Conservation (phyloP, 2,113 vertebrate species). For the Eulacestoma nigropectus region DNA sequence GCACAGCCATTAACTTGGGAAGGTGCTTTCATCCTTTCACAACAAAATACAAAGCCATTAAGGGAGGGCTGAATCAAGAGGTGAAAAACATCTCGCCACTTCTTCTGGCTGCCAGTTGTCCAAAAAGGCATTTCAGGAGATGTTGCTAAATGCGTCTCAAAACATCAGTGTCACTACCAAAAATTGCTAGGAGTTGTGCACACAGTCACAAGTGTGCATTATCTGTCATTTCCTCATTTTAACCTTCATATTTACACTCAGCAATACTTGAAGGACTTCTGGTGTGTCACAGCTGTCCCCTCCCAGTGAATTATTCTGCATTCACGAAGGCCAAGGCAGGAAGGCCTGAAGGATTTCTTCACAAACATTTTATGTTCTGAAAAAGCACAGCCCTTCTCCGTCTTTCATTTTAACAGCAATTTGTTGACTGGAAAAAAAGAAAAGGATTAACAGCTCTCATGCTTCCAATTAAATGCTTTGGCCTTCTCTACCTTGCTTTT, state of each 20-base stretch:
- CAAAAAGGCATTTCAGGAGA: neutral
- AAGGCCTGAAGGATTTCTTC: neutral
- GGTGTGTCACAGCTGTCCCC: neutral
- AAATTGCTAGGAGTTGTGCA: neutral
- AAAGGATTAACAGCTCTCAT: constrained; percentile 8
- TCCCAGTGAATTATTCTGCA: neutral
- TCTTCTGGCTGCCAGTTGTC: neutral
- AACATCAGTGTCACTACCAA: neutral
- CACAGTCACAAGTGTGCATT: neutral
- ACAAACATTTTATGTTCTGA: neutral
- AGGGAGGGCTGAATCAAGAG: neutral
- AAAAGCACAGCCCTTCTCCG: neutral
- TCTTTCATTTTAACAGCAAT: constrained; percentile 27
- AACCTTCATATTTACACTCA: neutral
- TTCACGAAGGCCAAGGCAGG: neutral
- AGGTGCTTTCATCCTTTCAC: neutral
- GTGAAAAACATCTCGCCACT: neutral
- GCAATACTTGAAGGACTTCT: neutral
- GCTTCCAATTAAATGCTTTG: constrained; percentile 42
- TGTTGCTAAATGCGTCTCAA: neutral
- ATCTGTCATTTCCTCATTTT: neutral
- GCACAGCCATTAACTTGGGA: neutral
- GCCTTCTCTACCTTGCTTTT: constrained; percentile 41
- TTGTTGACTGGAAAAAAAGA: constrained; percentile 4
- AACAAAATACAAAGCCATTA: neutral